phyloP scores from a whole-genome alignment of 2,113 vertebrate species.

The Carettochelys insculpta region DNA sequence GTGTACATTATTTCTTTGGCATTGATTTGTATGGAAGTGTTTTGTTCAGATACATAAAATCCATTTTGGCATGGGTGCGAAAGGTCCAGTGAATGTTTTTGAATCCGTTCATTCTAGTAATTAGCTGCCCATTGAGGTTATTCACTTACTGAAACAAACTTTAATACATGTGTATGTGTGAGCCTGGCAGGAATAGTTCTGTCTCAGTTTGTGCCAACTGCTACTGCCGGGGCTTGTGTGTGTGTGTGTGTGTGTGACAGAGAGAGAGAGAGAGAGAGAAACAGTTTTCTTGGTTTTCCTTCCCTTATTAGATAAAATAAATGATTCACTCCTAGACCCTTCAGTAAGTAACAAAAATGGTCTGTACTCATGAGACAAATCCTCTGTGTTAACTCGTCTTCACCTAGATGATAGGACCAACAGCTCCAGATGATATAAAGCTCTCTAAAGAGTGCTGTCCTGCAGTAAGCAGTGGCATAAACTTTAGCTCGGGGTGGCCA shows the following conservation, averaged over 20 bases:
- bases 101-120: conserved; percentile 45
- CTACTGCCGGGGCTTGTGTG: neutral
- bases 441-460: neutral
- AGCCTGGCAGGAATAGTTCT: conserved; percentile 25
- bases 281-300: conserved; percentile 39
- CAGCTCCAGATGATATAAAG: neutral
- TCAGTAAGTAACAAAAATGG: neutral
- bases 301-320: neutral
- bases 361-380: neutral
- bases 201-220: neutral
- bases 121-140: conserved; percentile 37
- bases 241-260: neutral
- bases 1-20: neutral
- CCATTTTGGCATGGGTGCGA: conserved; percentile 31
- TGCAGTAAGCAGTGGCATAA: neutral
- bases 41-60: neutral
- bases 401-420: neutral
- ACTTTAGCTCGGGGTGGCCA: too few species aligned
- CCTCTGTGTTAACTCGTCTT: neutral
- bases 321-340: neutral
- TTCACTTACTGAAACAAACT: conserved; percentile 35
- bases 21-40: neutral
- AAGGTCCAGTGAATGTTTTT: neutral
- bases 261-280: neutral
- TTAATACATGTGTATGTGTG: neutral